A percentile compares a stretch with the other conserved stretches of the same genome.
Conservation (phyloP, 2,113 vertebrate species). For the Phalacrocorax carbo region DNA sequence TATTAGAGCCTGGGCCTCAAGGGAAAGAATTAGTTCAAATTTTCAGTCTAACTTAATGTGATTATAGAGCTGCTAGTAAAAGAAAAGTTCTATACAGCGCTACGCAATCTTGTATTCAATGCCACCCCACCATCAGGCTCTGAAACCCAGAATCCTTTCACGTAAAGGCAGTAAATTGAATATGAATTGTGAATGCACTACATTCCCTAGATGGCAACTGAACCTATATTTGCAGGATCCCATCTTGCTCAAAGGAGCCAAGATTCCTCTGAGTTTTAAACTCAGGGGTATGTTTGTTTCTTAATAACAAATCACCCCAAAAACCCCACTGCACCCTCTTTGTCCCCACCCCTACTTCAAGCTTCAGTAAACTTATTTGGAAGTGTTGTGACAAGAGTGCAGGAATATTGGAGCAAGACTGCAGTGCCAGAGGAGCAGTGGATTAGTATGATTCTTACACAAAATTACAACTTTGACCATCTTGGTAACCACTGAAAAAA, state of each 20-base stretch:
- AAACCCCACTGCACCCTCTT: neutral
- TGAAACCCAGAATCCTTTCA: constrained; percentile 62
- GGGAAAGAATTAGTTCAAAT: constrained; percentile 77
- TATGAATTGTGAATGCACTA: constrained; percentile 42
- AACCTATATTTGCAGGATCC: neutral
- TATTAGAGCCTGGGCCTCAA: constrained; percentile 64
- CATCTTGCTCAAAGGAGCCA: neutral
- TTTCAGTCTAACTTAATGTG: constrained; percentile 74
- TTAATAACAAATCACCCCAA: neutral
- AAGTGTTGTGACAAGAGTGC: neutral
- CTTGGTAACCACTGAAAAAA: neutral
- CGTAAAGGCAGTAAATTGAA: constrained; percentile 63
- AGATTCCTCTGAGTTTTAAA: neutral
- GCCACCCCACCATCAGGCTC: constrained; percentile 43
- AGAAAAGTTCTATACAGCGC: constrained; percentile 70
- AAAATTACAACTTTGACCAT: neutral
- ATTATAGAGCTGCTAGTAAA: constrained; percentile 74
- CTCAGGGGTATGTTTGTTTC: neutral
- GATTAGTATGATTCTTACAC: neutral
- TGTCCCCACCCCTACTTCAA: neutral
- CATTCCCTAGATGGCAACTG: neutral
- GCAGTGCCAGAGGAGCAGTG: neutral
- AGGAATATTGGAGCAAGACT: neutral
- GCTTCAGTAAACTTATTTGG: neutral
- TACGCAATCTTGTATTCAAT: constrained; percentile 70